Base-by-base conservation (phyloP, 1,140 invertebrate genomes). In the Hylaeus volcanicus region DNA sequence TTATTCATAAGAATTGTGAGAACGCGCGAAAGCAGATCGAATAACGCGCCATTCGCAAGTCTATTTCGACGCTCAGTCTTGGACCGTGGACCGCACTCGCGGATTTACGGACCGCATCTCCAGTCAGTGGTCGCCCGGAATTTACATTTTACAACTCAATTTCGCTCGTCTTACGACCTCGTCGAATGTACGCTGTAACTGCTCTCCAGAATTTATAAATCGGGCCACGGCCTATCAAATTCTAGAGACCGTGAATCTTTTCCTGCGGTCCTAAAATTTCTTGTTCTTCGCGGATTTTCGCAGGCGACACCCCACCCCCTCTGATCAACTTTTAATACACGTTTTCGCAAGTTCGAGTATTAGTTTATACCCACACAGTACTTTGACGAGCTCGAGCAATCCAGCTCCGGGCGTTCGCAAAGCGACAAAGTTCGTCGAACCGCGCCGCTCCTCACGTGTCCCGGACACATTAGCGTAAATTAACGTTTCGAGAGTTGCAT, bases 401-500 rank as follows among this genome's bases (percentile, higher is more conserved):
- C 26, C 26, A 26, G 26, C 26, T 26, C 26, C 26, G 26, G 26
- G 26, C 26, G 26, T 26, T 12, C 63, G 51, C 37, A 43, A 0
- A 3, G 53, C 26, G 26, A 26, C 26, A 26, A 45, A 68, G 5
- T 53, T 63, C 12, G 51, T 39, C 12, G 37, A 55, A 8, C 37
- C 51, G 53, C 8, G 53, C 5, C 51, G 77, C 51, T 45, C 53
- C 70, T 73, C 77, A 65, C 70, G 61, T 79, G 77, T 39, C 55
- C n/a, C 70, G 60, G 51, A 14, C 60, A 43, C 77, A 73, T 79
- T 79, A 79, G 12, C 70, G 77, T 56, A 79, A 79, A 79, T 79
- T 74, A 79, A 79, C 77, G 70, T 74, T 73, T 64, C 69, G 76
- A 79, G 61, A 41, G 77, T 15, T 51, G 51, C 70, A 74, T 65